A percentile compares a stretch with the other conserved stretches of the same genome.
Evolutionary conservation across 2,797 vertebrate species (phyloP).

Genomic region (Gymnocypris eckloni): DNA sequence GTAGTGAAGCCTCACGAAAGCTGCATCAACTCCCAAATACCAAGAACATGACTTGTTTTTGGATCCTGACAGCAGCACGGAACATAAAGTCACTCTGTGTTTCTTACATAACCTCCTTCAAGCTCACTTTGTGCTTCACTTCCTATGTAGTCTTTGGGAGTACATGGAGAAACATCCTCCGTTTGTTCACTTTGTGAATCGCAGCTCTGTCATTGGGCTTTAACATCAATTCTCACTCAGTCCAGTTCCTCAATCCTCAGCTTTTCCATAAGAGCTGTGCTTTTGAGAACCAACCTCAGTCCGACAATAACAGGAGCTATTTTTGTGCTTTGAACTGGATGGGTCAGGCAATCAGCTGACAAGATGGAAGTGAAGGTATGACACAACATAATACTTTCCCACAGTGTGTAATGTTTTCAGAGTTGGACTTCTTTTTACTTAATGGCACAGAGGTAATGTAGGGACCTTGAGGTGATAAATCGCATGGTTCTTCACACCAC

Average conservation of each 20-base stretch:
- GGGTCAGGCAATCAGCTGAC: not conserved
- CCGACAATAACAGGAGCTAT: not conserved
- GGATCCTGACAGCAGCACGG: conserved; percentile 40
- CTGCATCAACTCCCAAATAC: conserved; percentile 22
- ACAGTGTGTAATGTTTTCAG: conserved; percentile 55
- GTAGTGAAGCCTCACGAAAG: not conserved
- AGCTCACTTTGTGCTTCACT: conserved; percentile 67
- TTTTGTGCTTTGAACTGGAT: not conserved
- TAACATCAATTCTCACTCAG: conserved; percentile 33
- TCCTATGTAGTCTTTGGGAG: conserved; percentile 59
- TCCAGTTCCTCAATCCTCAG: conserved; percentile 18
- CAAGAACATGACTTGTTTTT: conserved; percentile 32
- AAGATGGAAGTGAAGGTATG: conserved; percentile 15
- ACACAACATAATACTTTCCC: conserved; percentile 54
- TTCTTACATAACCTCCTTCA: conserved; percentile 71
- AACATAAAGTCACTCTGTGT: conserved; percentile 61
- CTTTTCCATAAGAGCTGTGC: not conserved
- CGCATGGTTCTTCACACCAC: conserved; percentile 62
- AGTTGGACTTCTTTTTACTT: conserved; percentile 58
- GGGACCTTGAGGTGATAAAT: conserved; percentile 54
- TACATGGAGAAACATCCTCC: conserved; percentile 67
- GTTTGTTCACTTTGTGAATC: conserved; percentile 52
- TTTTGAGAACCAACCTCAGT: not conserved
- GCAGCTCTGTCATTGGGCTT: conserved; percentile 37
- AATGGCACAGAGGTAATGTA: conserved; percentile 48